These are phyloP conservation scores for Chymomyza procnemis DNA, from an alignment of 2,888 invertebrate genomes.

Conservation along the genomic window DNA sequence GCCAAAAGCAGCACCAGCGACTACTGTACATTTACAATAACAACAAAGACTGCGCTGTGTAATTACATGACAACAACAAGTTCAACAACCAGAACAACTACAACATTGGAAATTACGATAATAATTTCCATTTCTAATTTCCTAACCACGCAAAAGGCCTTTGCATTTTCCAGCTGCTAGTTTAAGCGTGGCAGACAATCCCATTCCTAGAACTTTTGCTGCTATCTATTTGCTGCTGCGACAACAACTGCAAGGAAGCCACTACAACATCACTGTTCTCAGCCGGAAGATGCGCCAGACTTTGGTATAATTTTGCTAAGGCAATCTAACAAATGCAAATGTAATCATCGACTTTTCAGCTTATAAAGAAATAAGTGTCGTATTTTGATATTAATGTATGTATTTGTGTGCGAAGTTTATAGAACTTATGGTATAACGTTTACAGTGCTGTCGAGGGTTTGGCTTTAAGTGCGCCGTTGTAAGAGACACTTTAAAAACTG, in stretches of 20 bases:
- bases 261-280: neutral
- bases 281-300: conserved; percentile 29
- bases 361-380: conserved; percentile 50
- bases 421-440: neutral
- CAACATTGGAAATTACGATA: conserved; percentile 70
- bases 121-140: conserved; percentile 76
- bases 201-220: conserved; percentile 6
- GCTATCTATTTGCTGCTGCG: neutral
- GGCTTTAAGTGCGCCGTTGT: neutral
- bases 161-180: conserved; percentile 38
- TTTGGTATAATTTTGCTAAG: conserved; percentile 65
- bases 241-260: neutral
- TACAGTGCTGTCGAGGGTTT: neutral
- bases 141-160: conserved; percentile 55
- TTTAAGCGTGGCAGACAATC: conserved; percentile 17
- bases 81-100: conserved; percentile 17
- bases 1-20: conserved; percentile 13
- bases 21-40: conserved; percentile 32
- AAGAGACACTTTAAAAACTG: neutral
- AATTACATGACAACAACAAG: conserved; percentile 54
- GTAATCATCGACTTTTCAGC: conserved; percentile 70
- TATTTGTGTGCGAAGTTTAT: neutral
- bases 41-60: conserved; percentile 44
- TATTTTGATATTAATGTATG: conserved; percentile 30
- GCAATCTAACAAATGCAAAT: conserved; percentile 69